Evolutionary conservation across 53 echinoderm and acorn worm species (phyloP).

Genomic region (Echinometra lucunter): DNA sequence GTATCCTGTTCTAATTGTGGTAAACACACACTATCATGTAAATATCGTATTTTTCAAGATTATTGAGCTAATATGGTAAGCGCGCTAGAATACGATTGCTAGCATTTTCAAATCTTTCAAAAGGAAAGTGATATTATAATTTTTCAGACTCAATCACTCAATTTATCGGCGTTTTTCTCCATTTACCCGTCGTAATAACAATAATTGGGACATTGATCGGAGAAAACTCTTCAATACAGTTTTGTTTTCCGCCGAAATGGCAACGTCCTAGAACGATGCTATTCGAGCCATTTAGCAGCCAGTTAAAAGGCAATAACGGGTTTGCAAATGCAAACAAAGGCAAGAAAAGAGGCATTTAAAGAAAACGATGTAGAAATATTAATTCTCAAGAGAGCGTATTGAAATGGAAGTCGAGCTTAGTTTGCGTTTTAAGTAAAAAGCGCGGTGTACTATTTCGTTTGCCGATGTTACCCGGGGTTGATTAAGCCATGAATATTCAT

Average conservation of each 20-base stretch:
- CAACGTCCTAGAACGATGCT: slow-evolving; percentile 8
- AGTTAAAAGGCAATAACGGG: slow-evolving; percentile 22
- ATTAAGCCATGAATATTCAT: slow-evolving; percentile 67
- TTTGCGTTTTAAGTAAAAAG: not conserved
- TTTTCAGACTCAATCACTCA: slow-evolving; percentile 47
- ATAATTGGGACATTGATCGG: slow-evolving; percentile 68
- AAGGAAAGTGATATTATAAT: slow-evolving; percentile 63
- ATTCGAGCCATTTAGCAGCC: slow-evolving; percentile 22
- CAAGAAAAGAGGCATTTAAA: slow-evolving; percentile 5
- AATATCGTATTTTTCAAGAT: slow-evolving; percentile 53
- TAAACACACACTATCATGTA: slow-evolving; percentile 19
- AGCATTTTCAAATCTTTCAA: not conserved
- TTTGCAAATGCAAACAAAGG: slow-evolving; percentile 48
- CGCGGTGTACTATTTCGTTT: not conserved
- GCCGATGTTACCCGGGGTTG: slow-evolving; percentile 10
- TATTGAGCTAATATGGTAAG: slow-evolving; percentile 47
- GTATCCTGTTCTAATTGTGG: slow-evolving; percentile 22
- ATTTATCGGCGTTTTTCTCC: slow-evolving; percentile 65
- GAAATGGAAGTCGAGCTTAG: slow-evolving; percentile 33
- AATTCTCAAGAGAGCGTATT: slow-evolving; percentile 43
- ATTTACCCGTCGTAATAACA: slow-evolving; percentile 62
- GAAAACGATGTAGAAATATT: slow-evolving; percentile 49
- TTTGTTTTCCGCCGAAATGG: slow-evolving; percentile 40
- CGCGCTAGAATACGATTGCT: slow-evolving; percentile 19
- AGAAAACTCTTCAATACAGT: not conserved